These are phyloP conservation scores for Arctia plantaginis DNA, from an alignment of 2,888 invertebrate genomes.

Conservation along the genomic window DNA sequence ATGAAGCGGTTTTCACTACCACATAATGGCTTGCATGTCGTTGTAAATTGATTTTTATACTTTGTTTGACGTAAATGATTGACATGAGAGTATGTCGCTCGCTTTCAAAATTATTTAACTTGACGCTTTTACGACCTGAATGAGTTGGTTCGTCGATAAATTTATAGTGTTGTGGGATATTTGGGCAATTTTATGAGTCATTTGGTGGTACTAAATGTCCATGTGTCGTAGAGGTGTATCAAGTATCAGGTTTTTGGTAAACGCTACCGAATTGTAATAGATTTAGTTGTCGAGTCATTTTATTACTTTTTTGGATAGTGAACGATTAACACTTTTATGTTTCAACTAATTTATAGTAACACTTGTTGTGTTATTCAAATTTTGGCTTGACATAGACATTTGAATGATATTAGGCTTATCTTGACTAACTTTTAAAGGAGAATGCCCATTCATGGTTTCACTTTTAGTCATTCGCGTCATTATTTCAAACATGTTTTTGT, in stretches of 20 bases:
- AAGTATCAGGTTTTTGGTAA: conserved; percentile 65
- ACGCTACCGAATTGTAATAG: conserved; percentile 45
- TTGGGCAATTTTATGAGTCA: conserved; percentile 84
- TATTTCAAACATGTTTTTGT: too few relatives aligned
- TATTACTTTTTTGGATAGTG: conserved; percentile 3
- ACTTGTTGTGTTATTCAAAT: not conserved
- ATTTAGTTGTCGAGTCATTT: conserved; percentile 15
- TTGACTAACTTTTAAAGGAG: not conserved
- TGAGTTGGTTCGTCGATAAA: conserved; percentile 76
- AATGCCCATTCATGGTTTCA: too few relatives aligned
- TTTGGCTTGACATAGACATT: not conserved
- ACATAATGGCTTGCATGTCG: conserved; percentile 74
- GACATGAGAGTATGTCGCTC: conserved; percentile 71
- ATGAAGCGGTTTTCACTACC: conserved; percentile 80
- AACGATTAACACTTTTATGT: not conserved
- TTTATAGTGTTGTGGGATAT: conserved; percentile 82
- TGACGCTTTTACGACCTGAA: conserved; percentile 76
- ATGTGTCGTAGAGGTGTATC: conserved; percentile 68
- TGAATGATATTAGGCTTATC: not conserved
- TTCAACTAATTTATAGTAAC: not conserved
- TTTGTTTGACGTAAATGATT: conserved; percentile 86
- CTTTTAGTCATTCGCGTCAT: too few relatives aligned
- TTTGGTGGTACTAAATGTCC: conserved; percentile 78
- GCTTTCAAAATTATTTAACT: conserved; percentile 55
- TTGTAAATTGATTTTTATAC: conserved; percentile 84